Base-by-base conservation (phyloP, 2,797 vertebrate species). In the Enteromius radiatus region DNA sequence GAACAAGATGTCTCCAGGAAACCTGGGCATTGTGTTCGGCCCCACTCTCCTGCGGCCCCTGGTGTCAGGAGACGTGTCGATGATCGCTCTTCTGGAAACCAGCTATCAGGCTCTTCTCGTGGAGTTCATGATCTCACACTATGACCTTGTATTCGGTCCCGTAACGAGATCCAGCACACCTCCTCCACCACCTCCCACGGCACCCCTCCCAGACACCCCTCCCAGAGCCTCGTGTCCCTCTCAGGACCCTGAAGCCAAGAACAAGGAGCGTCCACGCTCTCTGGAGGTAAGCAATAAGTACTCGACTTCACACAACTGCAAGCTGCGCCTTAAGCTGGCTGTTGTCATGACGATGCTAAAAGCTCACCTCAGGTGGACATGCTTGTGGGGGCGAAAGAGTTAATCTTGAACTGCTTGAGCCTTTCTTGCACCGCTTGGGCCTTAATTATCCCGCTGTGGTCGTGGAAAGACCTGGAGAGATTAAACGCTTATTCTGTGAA, bases 11-110 rank as follows among this genome's bases (percentile, higher is more conserved):
- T 97, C 95, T 15, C 89, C 96, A 0, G 95, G 95, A 86, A 99
- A 99, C 89, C 85, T 99, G 91, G 98, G 98, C 31, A 99, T 99
- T 8, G 95, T 98, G 19, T 98, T 99, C 54, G 97, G 98, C 5
- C 98, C 98, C 0, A 99, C 98, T 0, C 91, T 99, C 83, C 84
- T 99, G 89, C 96, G 96, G 74, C 93, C 94, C 76, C 94, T 93
- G 0, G 93, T 94, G 21, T 89, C 91, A 0, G 86, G 91, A 0
- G 93, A 96, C 1, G 89, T 93, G 84, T 93, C 97, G 0, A 94
- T 95, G 91, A 86, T 94, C 1, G 96, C 95, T 49, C 93, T 98
- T 4, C 89, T 97, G 83, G 97, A 98, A 90, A 97, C 94, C 0
- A 95, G 93, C 14, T 96, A 96, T 86, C 98, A 99, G 91, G 95